phyloP scores from a whole-genome alignment of 2,797 vertebrate species.

The Philypnodon macrostomus region DNA sequence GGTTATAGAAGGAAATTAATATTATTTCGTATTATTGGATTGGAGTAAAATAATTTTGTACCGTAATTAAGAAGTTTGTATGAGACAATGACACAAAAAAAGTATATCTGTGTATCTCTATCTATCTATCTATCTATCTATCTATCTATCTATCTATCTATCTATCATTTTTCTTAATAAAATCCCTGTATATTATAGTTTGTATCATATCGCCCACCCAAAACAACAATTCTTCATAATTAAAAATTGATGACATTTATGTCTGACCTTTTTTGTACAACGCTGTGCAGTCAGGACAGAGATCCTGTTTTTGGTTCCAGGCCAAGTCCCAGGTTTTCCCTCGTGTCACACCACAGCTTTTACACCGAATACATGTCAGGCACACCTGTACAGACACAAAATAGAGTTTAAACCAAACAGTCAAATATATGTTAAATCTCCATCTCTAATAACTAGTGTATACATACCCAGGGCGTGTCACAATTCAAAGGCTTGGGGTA shows the following conservation, averaged over 20 bases:
- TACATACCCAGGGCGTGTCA: slow-evolving; percentile 83
- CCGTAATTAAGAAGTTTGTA: no score
- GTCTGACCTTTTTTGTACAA: slow-evolving; percentile 81
- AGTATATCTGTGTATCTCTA: no score
- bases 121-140: no score
- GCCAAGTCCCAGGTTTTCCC: slow-evolving; percentile 82
- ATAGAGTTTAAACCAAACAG: not conserved
- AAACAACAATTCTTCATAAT: no score
- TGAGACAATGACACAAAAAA: no score
- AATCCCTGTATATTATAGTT: no score
- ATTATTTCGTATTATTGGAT: no score
- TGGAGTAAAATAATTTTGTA: no score
- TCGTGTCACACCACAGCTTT: slow-evolving; percentile 87
- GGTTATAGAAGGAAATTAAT: no score
- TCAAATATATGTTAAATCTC: not conserved
- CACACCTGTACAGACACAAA: slow-evolving; percentile 75
- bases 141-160: no score
- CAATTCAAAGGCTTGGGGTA: slow-evolving; percentile 86
- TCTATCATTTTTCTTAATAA: no score
- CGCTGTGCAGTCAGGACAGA: slow-evolving; percentile 83
- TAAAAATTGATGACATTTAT: not conserved
- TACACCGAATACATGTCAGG: slow-evolving; percentile 88
- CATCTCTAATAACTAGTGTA: not conserved
- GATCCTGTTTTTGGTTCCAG: slow-evolving; percentile 84
- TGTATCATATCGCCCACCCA: no score